Percentiles rank a stretch among this genome's conserved stretches.
phyloP scores from a whole-genome alignment of 2,797 vertebrate genomes.

The Sphenodon punctatus region DNA sequence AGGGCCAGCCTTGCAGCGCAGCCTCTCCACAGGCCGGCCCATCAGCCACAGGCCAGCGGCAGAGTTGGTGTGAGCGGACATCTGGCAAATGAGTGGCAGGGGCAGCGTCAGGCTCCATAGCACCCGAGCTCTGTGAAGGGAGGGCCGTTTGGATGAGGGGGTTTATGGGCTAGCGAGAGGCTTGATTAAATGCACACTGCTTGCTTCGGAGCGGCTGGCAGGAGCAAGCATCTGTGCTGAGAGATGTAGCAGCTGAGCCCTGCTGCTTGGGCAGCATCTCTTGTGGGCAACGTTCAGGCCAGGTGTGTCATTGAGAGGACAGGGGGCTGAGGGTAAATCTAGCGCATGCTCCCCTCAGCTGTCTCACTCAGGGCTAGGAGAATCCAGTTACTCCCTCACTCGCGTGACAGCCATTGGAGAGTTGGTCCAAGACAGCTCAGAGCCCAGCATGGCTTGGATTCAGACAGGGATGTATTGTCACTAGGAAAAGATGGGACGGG shows the following conservation, averaged over 20 bases:
- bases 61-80: neutral
- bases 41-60: neutral
- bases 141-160: neutral
- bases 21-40: neutral
- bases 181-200: neutral
- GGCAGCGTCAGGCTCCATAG: neutral
- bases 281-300: neutral
- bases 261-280: neutral
- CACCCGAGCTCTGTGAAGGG: neutral
- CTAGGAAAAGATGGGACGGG: too few relatives aligned
- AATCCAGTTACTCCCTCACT: too few relatives aligned
- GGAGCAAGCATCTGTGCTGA: neutral
- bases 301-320: neutral
- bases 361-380: too few relatives aligned
- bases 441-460: too few relatives aligned
- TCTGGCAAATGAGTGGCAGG: neutral
- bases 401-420: too few relatives aligned
- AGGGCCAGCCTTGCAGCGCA: neutral
- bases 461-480: too few relatives aligned
- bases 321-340: neutral
- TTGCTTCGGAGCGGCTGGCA: constrained; percentile 47
- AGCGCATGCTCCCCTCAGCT: neutral
- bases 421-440: too few relatives aligned
- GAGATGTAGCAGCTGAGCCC: neutral
- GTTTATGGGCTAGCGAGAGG: constrained; percentile 73